Conservation (phyloP, 1,140 invertebrate species). For the Goniozus legneri region DNA sequence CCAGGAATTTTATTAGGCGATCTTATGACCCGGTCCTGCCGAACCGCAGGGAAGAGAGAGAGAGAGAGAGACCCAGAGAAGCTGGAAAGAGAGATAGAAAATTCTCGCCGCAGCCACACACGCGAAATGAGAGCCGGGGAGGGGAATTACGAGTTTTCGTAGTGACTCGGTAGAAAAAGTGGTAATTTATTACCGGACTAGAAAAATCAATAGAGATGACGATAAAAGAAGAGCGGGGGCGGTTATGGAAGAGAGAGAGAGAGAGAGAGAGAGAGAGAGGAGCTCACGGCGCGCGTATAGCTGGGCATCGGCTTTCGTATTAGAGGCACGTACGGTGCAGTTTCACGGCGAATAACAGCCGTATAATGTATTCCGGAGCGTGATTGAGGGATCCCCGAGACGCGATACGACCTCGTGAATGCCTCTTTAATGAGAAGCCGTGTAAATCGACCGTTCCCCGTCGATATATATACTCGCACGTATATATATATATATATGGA, state of each 20-base stretch:
- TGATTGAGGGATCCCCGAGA: slow-evolving; percentile 17
- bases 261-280: background rate
- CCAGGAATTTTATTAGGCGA: background rate
- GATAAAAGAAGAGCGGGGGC: no score
- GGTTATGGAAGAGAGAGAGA: no score
- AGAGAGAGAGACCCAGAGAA: slow-evolving; percentile 1
- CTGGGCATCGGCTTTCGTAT: slow-evolving; percentile 3
- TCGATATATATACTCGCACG: background rate
- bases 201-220: no score
- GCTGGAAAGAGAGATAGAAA: background rate
- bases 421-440: slow-evolving; percentile 25
- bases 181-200: no score
- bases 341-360: background rate
- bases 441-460: background rate
- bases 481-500: background rate
- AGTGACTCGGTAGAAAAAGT: no score
- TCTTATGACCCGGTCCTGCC: background rate
- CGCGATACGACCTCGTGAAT: slow-evolving; percentile 26
- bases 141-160: no score
- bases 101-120: no score
- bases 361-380: slow-evolving; percentile 2
- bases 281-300: background rate
- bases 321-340: slow-evolving; percentile 3
- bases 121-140: no score
- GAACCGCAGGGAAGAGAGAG: background rate